Base-by-base conservation (phyloP, 2,888 invertebrate genomes). In the Crepidodera aurea region DNA sequence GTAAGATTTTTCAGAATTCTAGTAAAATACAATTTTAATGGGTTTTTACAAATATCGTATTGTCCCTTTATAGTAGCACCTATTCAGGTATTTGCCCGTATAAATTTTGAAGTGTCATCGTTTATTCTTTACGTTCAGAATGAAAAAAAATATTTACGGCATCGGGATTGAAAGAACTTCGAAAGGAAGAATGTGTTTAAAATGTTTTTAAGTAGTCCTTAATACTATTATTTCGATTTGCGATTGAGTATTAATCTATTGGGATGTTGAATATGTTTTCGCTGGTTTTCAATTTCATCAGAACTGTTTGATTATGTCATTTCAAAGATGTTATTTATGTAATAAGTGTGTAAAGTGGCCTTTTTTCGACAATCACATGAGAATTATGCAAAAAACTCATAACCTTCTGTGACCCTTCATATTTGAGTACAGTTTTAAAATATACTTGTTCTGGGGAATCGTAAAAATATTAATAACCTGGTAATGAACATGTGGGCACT, bases 21-120 rank as follows among this genome's bases (percentile, higher is more conserved):
- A 66, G 69, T 69, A 56, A 67, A 70, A 69, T 70, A 63, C 50
- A 59, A 64, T 60, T 69, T 69, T 66, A 68, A 69, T 68, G 64
- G 64, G 50, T 44, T 60, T 58, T 61, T 58, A 64, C 64, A 62
- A 66, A 64, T 57, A 56, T 57, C 37, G 59, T 56, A 63, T 46
- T 60, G 57, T 58, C 19, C 55, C 19, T 46, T 56, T 34, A 34
- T 56, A 42, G 44, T 44, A 44, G 44, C 22, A 5, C 7, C 44
- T n/a, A 44, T 44, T 44, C 44, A 44, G 8, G n/a, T 19, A 22
- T 44, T 44, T 12, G 44, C 10, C 25, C 22, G 25, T 25, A 44
- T 44, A 44, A 44, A 44, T 44, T 44, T 44, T 16, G 44, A 44
- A 19, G 44, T 44, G 44, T 44, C 44, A 44, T 22, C 22, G 7